Percentiles rank a stretch among this genome's conserved stretches.
Conservation (phyloP, 2,113 vertebrate genomes). For the Mastomys natalensis region DNA sequence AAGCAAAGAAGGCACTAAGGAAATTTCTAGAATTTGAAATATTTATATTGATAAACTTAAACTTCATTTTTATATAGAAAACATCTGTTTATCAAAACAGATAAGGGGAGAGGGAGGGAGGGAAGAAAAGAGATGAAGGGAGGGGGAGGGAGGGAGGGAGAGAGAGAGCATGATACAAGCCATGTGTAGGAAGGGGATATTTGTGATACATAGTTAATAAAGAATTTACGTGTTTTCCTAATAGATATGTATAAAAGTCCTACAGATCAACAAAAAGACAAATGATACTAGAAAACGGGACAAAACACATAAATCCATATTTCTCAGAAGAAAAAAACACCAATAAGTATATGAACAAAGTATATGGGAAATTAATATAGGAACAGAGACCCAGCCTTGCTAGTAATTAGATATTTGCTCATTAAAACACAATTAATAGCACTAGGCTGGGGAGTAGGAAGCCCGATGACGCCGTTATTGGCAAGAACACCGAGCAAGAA, state of each 20-base stretch:
- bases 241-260: background rate
- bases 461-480: conserved; percentile 30
- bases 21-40: conserved; percentile 45
- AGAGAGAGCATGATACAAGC: background rate
- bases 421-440: conserved; percentile 56
- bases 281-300: conserved; percentile 3
- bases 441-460: conserved; percentile 27
- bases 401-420: conserved; percentile 56
- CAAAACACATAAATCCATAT: conserved; percentile 14
- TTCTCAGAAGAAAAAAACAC: conserved; percentile 47
- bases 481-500: conserved; percentile 7
- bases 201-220: background rate
- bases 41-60: background rate
- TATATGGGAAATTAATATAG: conserved; percentile 33
- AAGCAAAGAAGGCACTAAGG: conserved; percentile 58
- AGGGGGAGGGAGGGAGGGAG: too few species aligned
- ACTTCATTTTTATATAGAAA: conserved; percentile 54
- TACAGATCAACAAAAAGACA: conserved; percentile 27
- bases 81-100: conserved; percentile 17
- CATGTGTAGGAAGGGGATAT: background rate
- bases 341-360: conserved; percentile 22
- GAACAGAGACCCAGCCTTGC: conserved; percentile 1
- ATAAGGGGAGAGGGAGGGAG: background rate
- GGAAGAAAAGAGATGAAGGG: background rate
- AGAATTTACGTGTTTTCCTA: background rate